Percentiles rank a stretch among this genome's conserved stretches.
Evolutionary conservation across 2,888 invertebrate genomes (phyloP).

Genomic region (Scaptomyza reducta): DNA sequence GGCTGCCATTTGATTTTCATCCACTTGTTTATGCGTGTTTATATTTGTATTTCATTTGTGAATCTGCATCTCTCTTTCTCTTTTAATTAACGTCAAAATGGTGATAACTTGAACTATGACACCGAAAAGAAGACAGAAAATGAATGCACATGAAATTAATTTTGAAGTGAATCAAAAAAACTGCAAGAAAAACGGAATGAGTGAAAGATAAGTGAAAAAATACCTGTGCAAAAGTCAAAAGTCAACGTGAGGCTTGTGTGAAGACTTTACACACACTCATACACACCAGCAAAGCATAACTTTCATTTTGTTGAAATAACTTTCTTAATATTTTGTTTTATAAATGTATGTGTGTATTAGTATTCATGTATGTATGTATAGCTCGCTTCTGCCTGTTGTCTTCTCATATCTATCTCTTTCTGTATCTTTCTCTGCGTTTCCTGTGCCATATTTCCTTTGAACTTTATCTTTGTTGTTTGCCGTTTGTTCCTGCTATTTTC

Average conservation of each 20-base stretch:
- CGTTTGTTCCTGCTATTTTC: slow-evolving; percentile 58
- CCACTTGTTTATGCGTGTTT: slow-evolving; percentile 5
- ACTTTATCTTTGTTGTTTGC: slow-evolving; percentile 72
- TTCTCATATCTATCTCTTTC: slow-evolving; percentile 40
- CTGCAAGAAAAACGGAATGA: slow-evolving; percentile 16
- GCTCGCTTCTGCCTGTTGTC: slow-evolving; percentile 20
- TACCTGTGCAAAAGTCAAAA: slow-evolving; percentile 44
- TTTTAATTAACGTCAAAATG: slow-evolving; percentile 43
- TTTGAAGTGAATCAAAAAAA: slow-evolving; percentile 46
- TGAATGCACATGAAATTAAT: slow-evolving; percentile 37
- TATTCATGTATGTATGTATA: not conserved
- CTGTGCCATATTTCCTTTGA: slow-evolving; percentile 73
- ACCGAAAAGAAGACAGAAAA: slow-evolving; percentile 18
- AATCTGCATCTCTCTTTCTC: not conserved
- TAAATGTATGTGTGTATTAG: slow-evolving; percentile 15
- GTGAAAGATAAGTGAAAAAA: slow-evolving; percentile 39
- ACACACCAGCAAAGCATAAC: slow-evolving; percentile 39
- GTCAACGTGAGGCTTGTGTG: slow-evolving; percentile 16
- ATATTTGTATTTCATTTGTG: slow-evolving; percentile 18
- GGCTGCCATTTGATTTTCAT: slow-evolving; percentile 39
- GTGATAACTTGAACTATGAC: slow-evolving; percentile 10
- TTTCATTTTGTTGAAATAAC: slow-evolving; percentile 67
- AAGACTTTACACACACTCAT: not conserved
- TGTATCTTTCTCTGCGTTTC: slow-evolving; percentile 59
- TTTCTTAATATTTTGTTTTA: slow-evolving; percentile 72